Evolutionary conservation across 1,140 invertebrate genomes (phyloP).

Genomic region (Dufourea novaeangliae): DNA sequence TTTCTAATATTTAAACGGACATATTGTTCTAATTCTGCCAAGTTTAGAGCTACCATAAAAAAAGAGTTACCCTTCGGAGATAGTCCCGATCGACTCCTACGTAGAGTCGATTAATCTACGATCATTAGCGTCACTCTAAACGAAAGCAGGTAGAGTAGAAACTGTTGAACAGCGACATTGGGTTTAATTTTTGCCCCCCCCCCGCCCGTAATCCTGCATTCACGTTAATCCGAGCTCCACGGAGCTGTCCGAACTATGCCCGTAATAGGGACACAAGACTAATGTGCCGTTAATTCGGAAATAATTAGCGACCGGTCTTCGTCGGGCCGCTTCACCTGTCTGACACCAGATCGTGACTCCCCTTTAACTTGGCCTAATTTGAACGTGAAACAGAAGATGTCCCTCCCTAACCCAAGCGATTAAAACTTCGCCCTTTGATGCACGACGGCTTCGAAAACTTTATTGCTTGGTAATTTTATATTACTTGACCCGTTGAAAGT

Average conservation of each 20-base stretch:
- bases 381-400: slow-evolving; percentile 28
- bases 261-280: slow-evolving; percentile 49
- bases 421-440: slow-evolving; percentile 42
- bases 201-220: slow-evolving; percentile 51
- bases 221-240: slow-evolving; percentile 52
- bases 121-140: slow-evolving; percentile 23
- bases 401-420: slow-evolving; percentile 18
- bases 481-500: slow-evolving; percentile 7
- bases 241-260: slow-evolving; percentile 34
- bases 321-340: slow-evolving; percentile 37
- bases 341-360: slow-evolving; percentile 31
- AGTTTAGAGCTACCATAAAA: not conserved
- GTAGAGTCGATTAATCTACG: slow-evolving; percentile 24
- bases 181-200: slow-evolving; percentile 52
- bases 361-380: slow-evolving; percentile 56
- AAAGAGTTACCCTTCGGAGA: not conserved
- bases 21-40: not conserved
- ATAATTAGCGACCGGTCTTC: slow-evolving; percentile 57
- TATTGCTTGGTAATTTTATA: slow-evolving; percentile 25
- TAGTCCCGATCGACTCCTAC: not conserved
- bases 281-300: slow-evolving; percentile 61
- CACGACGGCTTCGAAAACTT: not conserved
- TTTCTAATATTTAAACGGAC: no score
- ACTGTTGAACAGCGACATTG: slow-evolving; percentile 45
- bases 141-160: slow-evolving; percentile 29